Evolutionary conservation across 2,888 invertebrate genomes (phyloP).

Genomic region (Sinhomidia bicolor): DNA sequence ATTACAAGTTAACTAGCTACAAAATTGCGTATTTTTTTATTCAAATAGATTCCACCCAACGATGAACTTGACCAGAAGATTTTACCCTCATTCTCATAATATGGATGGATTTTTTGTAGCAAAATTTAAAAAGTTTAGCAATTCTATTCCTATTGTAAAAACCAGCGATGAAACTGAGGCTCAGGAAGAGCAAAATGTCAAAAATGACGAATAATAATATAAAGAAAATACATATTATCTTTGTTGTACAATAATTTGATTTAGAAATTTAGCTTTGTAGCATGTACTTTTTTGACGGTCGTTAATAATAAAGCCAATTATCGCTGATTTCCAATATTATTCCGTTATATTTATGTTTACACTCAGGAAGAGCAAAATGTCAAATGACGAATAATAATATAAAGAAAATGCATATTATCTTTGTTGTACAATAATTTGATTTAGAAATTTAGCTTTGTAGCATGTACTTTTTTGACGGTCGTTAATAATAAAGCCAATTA

Average conservation of each 20-base stretch:
- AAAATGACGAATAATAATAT: background rate
- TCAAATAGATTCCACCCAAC: conserved; percentile 91
- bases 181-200: conserved; percentile 33
- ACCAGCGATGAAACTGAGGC: conserved; percentile 62
- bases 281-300: background rate
- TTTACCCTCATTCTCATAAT: conserved; percentile 99
- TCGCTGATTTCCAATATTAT: background rate
- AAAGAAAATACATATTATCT: no score
- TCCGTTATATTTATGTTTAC: background rate
- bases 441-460: no score
- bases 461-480: background rate
- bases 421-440: no score
- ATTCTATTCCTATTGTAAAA: conserved; percentile 84
- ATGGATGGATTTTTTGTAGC: conserved; percentile 99
- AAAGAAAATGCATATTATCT: no score
- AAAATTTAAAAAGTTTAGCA: conserved; percentile 97
- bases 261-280: no score
- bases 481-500: background rate
- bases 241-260: no score
- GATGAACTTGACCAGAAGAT: conserved; percentile 92
- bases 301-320: background rate
- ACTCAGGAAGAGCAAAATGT: conserved; percentile 41
- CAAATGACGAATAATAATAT: background rate
- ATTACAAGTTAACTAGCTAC: no score
- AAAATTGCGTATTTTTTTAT: background rate